A percentile compares a stretch with the other conserved stretches of the same genome.
These are phyloP conservation scores for Drosophila arizonae DNA, from an alignment of 1,140 invertebrate species.

Conservation along the genomic window DNA sequence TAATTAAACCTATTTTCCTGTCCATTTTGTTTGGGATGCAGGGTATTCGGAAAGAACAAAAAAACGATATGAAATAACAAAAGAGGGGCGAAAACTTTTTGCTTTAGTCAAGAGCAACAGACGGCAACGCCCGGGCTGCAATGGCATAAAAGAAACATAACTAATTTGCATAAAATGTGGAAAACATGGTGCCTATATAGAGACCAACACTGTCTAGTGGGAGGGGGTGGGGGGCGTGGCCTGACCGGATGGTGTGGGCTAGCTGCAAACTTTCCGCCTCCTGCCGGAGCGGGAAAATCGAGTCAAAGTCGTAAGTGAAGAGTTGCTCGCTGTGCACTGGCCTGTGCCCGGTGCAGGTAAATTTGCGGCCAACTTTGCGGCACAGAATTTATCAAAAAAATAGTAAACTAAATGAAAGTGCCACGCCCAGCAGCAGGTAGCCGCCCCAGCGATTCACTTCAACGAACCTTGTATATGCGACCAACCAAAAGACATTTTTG, in stretches of 20 bases:
- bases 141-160: slow-evolving; percentile 78
- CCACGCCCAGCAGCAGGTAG: slow-evolving; percentile 8
- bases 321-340: slow-evolving; percentile 34
- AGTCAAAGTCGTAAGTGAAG: slow-evolving; percentile 61
- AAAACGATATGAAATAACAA: slow-evolving; percentile 4
- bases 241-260: neutral
- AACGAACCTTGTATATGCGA: slow-evolving; percentile 22
- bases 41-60: slow-evolving; percentile 25
- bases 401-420: slow-evolving; percentile 70
- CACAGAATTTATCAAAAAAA: slow-evolving; percentile 61
- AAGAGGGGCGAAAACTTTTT: slow-evolving; percentile 34
- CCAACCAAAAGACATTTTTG: slow-evolving; percentile 56
- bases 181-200: slow-evolving; percentile 34
- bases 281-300: slow-evolving; percentile 59
- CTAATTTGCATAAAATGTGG: slow-evolving; percentile 79
- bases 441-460: neutral
- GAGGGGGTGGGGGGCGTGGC: neutral
- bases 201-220: neutral
- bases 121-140: slow-evolving; percentile 30
- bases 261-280: slow-evolving; percentile 4
- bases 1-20: no score
- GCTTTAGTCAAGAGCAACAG: slow-evolving; percentile 62
- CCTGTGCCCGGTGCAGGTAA: slow-evolving; percentile 38
- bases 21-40: neutral
- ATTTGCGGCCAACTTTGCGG: slow-evolving; percentile 49